Evolutionary conservation across 2,888 invertebrate genomes (phyloP).

Genomic region (Gari tellinella): DNA sequence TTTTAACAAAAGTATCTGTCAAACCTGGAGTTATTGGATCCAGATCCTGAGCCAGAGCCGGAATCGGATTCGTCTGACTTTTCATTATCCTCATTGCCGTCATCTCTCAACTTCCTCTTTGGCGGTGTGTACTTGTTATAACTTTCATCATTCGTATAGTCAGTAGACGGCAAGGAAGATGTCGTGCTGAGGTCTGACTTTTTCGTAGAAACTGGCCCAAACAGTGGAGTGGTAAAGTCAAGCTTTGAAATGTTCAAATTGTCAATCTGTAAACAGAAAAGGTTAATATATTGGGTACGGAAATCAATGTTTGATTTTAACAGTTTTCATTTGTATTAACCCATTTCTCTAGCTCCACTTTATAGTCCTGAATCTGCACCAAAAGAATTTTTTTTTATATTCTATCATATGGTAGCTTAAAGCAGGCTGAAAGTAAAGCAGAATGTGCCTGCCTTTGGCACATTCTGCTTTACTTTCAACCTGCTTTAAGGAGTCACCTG

Average conservation of each 20-base stretch:
- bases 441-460: no score
- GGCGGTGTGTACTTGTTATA: slow-evolving; percentile 55
- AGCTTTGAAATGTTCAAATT: slow-evolving; percentile 52
- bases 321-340: no score
- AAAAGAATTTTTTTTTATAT: no score
- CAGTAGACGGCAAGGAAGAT: slow-evolving; percentile 54
- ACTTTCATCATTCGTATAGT: slow-evolving; percentile 61
- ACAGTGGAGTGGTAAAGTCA: slow-evolving; percentile 75
- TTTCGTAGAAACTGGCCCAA: slow-evolving; percentile 64
- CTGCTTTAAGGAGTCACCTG: no score
- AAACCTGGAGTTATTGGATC: slow-evolving; percentile 62
- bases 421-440: no score
- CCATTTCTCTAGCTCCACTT: no score
- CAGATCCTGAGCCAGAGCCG: slow-evolving; percentile 75
- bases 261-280: slow-evolving; percentile 42
- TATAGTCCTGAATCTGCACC: no score
- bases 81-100: slow-evolving; percentile 40
- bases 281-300: no score
- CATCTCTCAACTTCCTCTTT: slow-evolving; percentile 52
- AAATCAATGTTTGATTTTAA: no score
- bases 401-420: no score
- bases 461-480: no score
- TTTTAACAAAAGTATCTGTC: no score
- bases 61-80: slow-evolving; percentile 61
- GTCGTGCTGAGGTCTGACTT: slow-evolving; percentile 51